phyloP scores from a whole-genome alignment of 2,113 vertebrate genomes.

The Cricetomys ansorgei region DNA sequence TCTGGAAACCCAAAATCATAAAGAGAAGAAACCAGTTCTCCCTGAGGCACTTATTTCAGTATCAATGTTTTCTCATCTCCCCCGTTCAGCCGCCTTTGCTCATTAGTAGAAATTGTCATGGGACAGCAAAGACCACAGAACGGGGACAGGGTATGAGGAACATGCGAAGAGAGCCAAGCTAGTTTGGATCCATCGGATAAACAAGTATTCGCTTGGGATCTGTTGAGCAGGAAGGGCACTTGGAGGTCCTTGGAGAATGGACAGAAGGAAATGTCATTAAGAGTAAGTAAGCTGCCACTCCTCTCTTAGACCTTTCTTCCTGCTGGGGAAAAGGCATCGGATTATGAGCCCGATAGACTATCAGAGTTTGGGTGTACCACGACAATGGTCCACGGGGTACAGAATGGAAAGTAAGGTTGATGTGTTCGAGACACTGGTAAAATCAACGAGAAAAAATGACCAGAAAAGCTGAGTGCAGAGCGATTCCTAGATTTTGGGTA shows the following conservation, averaged over 20 bases:
- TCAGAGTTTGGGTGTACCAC: neutral
- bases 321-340: neutral
- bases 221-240: neutral
- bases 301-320: neutral
- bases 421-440: neutral
- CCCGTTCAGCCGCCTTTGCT: neutral
- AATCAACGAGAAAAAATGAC: neutral
- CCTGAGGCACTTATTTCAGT: neutral
- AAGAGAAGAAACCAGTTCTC: neutral
- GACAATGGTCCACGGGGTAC: neutral
- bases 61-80: neutral
- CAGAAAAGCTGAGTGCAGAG: constrained; percentile 3
- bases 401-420: neutral
- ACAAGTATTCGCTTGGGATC: neutral
- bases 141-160: neutral
- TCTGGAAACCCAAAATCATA: neutral
- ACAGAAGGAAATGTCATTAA: constrained; percentile 22
- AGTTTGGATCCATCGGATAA: neutral
- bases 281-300: neutral
- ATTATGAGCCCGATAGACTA: neutral
- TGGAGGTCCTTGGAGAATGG: neutral
- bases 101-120: neutral
- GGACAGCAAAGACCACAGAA: neutral
- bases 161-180: neutral
- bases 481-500: constrained; percentile 4